phyloP scores from a whole-genome alignment of 2,113 vertebrate species.

The Stomatorhinus ivindoensis region DNA sequence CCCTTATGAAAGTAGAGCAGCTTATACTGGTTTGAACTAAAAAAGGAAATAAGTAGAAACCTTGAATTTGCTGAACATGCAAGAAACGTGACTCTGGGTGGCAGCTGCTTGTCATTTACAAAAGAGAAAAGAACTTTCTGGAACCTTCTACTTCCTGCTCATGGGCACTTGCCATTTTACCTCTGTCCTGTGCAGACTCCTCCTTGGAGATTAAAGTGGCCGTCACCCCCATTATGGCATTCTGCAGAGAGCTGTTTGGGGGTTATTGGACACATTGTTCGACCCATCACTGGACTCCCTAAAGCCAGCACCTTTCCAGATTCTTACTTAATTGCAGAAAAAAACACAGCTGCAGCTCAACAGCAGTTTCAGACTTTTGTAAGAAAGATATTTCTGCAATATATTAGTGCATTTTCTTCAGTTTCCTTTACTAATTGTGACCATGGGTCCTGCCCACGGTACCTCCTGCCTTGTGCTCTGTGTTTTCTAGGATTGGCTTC shows the following conservation, averaged over 20 bases:
- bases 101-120: neutral
- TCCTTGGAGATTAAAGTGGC: neutral
- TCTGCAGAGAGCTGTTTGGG: neutral
- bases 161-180: neutral
- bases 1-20: neutral
- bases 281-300: neutral
- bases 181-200: neutral
- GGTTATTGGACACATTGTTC: neutral
- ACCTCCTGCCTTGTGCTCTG: neutral
- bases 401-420: neutral
- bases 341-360: neutral
- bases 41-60: neutral
- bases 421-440: neutral
- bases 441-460: neutral
- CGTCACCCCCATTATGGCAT: neutral
- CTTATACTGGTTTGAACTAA: neutral
- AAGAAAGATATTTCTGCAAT: neutral
- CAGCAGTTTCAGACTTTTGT: neutral
- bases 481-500: neutral
- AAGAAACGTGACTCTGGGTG: neutral
- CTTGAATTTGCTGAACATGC: neutral
- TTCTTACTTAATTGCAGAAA: neutral
- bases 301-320: neutral
- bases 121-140: neutral
- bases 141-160: neutral